Percentiles rank a stretch among this genome's conserved stretches.
Evolutionary conservation across 2,888 invertebrate species (phyloP).

Genomic region (Disparrhopalites patrizii): DNA sequence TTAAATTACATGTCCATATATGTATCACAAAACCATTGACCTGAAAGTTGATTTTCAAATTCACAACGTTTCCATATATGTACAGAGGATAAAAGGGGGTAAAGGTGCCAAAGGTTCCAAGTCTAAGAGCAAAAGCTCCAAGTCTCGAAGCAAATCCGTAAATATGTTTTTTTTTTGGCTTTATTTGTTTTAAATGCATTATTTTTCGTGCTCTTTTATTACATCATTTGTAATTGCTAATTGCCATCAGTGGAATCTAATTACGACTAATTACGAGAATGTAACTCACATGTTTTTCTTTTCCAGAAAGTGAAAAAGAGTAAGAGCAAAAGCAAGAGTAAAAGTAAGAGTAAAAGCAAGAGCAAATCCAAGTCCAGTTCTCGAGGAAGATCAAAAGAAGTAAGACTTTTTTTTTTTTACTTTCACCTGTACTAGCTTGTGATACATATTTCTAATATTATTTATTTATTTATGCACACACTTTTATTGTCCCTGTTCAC

Average conservation of each 20-base stretch:
- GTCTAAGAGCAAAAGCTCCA: constrained; percentile 26
- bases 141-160: constrained; percentile 12
- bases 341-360: constrained; percentile 7
- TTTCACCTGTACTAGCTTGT: too few relatives aligned
- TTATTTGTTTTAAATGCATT: too few relatives aligned
- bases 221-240: too few relatives aligned
- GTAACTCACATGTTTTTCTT: too few relatives aligned
- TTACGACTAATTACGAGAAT: neutral
- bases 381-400: neutral
- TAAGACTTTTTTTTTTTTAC: too few relatives aligned
- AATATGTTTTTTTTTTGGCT: neutral
- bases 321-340: constrained; percentile 4
- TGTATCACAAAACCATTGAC: neutral
- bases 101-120: neutral
- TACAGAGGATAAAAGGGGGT: neutral
- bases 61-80: neutral
- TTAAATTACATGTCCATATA: neutral
- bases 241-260: too few relatives aligned
- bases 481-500: too few relatives aligned
- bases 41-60: neutral
- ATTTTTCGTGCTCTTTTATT: too few relatives aligned
- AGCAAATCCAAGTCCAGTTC: constrained; percentile 10
- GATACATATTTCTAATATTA: too few relatives aligned
- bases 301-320: too few relatives aligned
- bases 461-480: neutral